A percentile compares a stretch with the other conserved stretches of the same genome.
These are phyloP conservation scores for Mandrillus leucophaeus DNA, from an alignment of 2,113 vertebrate species.

Conservation along the genomic window DNA sequence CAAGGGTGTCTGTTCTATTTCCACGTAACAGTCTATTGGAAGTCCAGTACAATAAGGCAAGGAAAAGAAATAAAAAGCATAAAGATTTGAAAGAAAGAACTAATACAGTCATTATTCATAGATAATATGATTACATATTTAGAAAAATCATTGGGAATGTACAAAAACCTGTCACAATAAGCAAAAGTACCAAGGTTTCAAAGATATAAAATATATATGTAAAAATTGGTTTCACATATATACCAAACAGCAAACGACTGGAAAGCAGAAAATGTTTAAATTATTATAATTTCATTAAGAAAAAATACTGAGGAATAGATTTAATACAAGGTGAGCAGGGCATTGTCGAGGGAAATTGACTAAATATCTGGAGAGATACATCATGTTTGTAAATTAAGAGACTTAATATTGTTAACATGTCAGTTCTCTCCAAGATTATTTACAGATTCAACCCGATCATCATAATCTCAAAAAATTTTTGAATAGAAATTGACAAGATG, in stretches of 20 bases:
- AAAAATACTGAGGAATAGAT: too few species aligned
- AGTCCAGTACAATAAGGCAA: not conserved
- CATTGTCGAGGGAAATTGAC: not conserved
- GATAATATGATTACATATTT: not conserved
- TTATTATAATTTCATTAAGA: not conserved
- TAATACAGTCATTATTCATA: not conserved
- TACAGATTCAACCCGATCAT: not conserved
- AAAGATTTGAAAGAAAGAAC: not conserved
- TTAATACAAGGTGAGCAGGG: too few species aligned
- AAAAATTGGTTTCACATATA: not conserved
- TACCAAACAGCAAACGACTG: not conserved
- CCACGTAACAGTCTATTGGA: not conserved
- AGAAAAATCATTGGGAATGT: not conserved
- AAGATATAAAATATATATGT: not conserved
- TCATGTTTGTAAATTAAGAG: not conserved
- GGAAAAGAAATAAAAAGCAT: not conserved
- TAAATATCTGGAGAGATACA: not conserved
- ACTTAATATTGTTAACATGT: not conserved
- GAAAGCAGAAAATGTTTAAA: not conserved
- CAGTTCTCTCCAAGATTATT: not conserved
- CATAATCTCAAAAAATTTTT: not conserved
- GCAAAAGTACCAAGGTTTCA: not conserved
- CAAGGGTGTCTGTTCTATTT: not conserved
- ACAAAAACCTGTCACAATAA: not conserved
- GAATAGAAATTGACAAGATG: not conserved